Percentiles rank a stretch among this genome's conserved stretches.
phyloP scores from a whole-genome alignment of 37 sponge, comb jelly and placozoan species.

The Petrosia ficiformis region DNA sequence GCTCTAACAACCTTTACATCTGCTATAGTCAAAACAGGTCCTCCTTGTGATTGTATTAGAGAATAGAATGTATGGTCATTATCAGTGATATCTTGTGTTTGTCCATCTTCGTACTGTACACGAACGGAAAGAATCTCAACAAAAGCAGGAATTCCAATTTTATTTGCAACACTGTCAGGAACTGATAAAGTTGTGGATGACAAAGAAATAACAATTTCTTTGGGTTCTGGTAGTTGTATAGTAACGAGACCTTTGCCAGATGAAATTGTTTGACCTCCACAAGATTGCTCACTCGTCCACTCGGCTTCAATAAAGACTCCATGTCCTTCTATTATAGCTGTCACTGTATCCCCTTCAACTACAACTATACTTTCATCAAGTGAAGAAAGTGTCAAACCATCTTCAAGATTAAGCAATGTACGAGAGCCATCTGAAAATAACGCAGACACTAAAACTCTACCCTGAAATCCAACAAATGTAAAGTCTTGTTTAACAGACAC shows the following conservation, averaged over 20 bases:
- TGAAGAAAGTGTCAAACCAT: constrained; percentile 28
- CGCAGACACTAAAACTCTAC: constrained; percentile 39
- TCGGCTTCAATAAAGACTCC: constrained; percentile 44
- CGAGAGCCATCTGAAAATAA: constrained; percentile 64
- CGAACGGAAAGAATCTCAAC: constrained; percentile 7
- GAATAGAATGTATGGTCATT: constrained; percentile 34
- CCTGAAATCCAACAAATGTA: constrained; percentile 52
- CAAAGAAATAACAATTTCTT: not conserved
- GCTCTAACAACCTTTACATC: not conserved
- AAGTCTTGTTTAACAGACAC: constrained; percentile 25
- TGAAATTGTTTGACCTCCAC: constrained; percentile 4
- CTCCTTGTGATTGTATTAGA: too few species aligned
- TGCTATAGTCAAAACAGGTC: not conserved
- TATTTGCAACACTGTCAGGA: constrained; percentile 12
- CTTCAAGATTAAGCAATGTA: constrained; percentile 10
- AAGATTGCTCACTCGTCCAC: constrained; percentile 21
- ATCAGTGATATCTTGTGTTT: constrained; percentile 16
- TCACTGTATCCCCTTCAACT: constrained; percentile 11
- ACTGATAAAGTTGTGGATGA: constrained; percentile 12
- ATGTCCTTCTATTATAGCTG: constrained; percentile 12
- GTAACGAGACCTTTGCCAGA: constrained; percentile 9
- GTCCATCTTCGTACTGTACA: constrained; percentile 28
- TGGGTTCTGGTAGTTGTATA: constrained; percentile 28
- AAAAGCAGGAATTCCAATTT: constrained; percentile 23
- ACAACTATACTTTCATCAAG: constrained; percentile 28